phyloP scores from a whole-genome alignment of 2,888 invertebrate genomes.

The Arctia plantaginis region DNA sequence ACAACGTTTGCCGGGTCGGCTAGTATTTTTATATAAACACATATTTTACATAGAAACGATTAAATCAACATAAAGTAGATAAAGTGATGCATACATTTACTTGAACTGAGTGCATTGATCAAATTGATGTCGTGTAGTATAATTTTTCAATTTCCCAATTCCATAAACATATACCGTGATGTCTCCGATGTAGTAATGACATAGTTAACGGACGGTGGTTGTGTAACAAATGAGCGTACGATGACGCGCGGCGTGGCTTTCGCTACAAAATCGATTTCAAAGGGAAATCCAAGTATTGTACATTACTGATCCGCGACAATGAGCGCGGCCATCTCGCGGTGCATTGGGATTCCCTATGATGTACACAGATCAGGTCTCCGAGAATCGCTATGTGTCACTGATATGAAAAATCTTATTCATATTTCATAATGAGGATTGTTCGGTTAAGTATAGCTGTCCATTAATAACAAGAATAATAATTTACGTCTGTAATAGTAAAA shows the following conservation, averaged over 20 bases:
- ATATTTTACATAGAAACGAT: neutral
- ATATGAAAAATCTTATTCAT: constrained; percentile 15
- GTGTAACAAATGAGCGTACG: constrained; percentile 73
- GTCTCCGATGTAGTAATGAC: constrained; percentile 57
- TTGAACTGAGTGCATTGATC: neutral
- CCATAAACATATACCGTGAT: constrained; percentile 4
- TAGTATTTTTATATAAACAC: neutral
- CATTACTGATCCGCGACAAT: constrained; percentile 19
- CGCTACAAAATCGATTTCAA: constrained; percentile 63
- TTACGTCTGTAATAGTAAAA: no score
- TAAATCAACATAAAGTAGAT: neutral
- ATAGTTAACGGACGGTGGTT: constrained; percentile 70
- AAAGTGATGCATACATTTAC: neutral
- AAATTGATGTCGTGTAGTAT: neutral
- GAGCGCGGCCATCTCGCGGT: constrained; percentile 44
- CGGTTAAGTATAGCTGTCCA: neutral
- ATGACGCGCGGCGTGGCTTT: constrained; percentile 77
- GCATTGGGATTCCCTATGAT: constrained; percentile 69
- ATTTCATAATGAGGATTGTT: neutral
- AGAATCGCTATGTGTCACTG: constrained; percentile 10
- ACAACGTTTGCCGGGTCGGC: no score
- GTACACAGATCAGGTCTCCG: constrained; percentile 8
- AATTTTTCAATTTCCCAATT: neutral
- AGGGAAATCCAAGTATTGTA: constrained; percentile 71
- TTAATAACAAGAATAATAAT: neutral